Evolutionary conservation across 2,888 invertebrate genomes (phyloP), one percentile per base, ranked within the genome.

Genomic region (Eupithecia centaureata): DNA sequence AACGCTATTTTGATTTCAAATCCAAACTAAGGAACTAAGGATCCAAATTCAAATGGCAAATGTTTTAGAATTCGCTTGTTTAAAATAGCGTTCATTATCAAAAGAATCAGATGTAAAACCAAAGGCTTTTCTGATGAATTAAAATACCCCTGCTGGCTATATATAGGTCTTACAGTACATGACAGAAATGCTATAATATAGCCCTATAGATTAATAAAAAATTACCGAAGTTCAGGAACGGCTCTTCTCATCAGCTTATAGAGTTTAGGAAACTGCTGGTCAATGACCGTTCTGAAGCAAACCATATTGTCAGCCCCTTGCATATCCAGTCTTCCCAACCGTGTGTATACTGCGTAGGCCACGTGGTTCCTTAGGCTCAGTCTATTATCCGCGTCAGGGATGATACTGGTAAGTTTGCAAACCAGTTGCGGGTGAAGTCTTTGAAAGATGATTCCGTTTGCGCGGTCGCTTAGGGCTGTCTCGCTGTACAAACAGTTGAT

Each of bases 401-500:
- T 82, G 0, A 82, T 54, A 5, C 82, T 80, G 0, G n/a, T 58
- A 1, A 94, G 77, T 71, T 87, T 86, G 1, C 79, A 77, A 0
- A 88, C 85, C 0, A 89, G 61, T n/a, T 87, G 82, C 0, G 86
- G 86, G 12, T 86, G 82, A 2, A 94, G 63, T 35, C 80, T 82
- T 10, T 79, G 78, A 74, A 93, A 91, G 1, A 91, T 74, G 1
- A 88, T 70, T 0, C 93, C 91, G 28, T 75, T 70, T 0, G 81
- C 74, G 4, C 88, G 77, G 0, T 73, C 78, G 18, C 75, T 79
- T 0, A 93, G 65, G 0, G 83, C 80, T 35, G 84, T 79, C 59
- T 92, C 91, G 18, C 76, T 76, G 75, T 87, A 88, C n/a, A 93
- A 77, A 70, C 90, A 89, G 72, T 82, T 86, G n/a, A 88, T 72